Evolutionary conservation across 2,113 vertebrate genomes (phyloP).

Genomic region (Cheilinus undulatus): DNA sequence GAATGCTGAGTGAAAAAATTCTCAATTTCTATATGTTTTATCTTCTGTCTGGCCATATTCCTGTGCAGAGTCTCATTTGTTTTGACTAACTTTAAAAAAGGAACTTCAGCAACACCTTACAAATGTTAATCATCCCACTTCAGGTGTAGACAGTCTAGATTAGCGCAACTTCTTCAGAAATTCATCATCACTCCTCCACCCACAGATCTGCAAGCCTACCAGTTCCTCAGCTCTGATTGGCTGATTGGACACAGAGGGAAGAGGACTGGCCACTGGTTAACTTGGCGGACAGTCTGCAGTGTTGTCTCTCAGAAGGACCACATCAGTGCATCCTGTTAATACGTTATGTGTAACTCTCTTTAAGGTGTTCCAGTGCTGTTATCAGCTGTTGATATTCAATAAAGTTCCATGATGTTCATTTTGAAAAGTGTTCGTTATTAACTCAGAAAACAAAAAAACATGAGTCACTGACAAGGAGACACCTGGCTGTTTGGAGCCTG

Average conservation of each 20-base stretch:
- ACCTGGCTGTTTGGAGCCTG: neutral
- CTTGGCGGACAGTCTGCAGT: constrained; percentile 1
- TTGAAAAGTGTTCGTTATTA: constrained; percentile 51
- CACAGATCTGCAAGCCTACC: constrained; percentile 6
- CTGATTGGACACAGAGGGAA: neutral
- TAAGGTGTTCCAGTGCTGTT: constrained; percentile 77
- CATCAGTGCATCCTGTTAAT: constrained; percentile 68
- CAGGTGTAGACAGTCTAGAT: no score
- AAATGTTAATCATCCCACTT: constrained; percentile 1
- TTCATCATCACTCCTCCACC: neutral
- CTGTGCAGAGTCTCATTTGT: no score
- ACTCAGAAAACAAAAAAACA: constrained; percentile 30
- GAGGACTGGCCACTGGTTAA: constrained; percentile 69
- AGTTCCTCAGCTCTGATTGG: constrained; percentile 45
- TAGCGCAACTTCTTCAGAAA: neutral
- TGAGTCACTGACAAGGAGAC: neutral
- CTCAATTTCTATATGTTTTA: no score
- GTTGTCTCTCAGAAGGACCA: neutral
- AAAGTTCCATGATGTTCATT: constrained; percentile 46
- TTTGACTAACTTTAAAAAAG: no score
- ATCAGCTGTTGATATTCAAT: constrained; percentile 68
- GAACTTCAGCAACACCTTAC: neutral
- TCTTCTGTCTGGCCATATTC: no score
- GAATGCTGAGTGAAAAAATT: no score
- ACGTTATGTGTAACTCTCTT: constrained; percentile 77